Conservation (phyloP, 2,797 vertebrate genomes). For the Molossus molossus region DNA sequence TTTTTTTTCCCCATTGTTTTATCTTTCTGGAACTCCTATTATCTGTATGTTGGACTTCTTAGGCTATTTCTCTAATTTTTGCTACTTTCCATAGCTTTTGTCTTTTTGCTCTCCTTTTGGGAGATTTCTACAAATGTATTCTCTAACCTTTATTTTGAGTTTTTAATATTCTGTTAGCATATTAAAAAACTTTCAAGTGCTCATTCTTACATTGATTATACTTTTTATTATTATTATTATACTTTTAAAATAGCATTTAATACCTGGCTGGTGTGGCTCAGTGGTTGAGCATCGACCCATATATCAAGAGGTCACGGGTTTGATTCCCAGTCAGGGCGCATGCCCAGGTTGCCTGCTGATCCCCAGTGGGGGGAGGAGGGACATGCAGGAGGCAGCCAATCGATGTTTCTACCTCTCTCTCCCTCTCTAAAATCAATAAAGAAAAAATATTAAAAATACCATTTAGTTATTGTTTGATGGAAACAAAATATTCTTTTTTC, state of each 20-base stretch:
- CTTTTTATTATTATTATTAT: background rate
- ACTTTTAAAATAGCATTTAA: slow-evolving; percentile 9
- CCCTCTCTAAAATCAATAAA: no score
- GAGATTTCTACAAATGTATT: background rate
- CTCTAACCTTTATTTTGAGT: background rate
- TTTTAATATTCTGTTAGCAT: slow-evolving; percentile 51
- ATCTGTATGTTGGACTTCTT: background rate
- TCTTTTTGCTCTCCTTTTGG: slow-evolving; percentile 22
- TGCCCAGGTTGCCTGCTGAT: no score
- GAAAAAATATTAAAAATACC: no score
- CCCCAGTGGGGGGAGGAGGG: no score
- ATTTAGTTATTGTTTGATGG: slow-evolving; percentile 42
- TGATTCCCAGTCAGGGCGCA: no score
- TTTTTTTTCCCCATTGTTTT: background rate
- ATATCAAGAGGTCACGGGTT: no score
- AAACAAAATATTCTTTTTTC: slow-evolving; percentile 45
- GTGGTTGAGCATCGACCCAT: no score
- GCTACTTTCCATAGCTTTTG: background rate
- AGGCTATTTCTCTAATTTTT: background rate
- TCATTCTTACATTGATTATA: background rate
- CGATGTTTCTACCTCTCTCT: no score
- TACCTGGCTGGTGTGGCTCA: no score
- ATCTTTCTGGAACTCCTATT: background rate
- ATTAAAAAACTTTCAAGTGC: background rate
- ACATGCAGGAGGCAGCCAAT: no score